These are phyloP conservation scores for Lamprotornis superbus DNA, from an alignment of 2,113 vertebrate species.

Conservation along the genomic window DNA sequence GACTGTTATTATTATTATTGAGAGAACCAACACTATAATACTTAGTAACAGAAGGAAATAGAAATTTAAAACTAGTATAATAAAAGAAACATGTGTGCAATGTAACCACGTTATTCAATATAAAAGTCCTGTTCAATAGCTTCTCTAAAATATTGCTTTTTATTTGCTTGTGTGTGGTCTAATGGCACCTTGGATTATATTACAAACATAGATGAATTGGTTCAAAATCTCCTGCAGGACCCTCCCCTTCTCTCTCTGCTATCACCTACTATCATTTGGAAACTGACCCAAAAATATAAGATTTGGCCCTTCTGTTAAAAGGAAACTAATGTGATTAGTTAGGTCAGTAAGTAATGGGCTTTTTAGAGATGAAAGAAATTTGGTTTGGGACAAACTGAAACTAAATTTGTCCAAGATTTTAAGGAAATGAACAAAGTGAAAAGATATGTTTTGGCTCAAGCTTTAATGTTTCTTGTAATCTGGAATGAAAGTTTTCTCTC, in stretches of 20 bases:
- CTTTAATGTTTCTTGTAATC: background rate
- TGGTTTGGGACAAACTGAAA: background rate
- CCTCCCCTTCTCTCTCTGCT: background rate
- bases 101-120: background rate
- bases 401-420: background rate
- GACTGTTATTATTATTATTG: background rate
- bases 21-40: background rate
- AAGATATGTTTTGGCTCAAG: background rate
- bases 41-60: background rate
- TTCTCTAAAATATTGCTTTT: background rate
- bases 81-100: background rate
- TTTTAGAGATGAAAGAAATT: background rate
- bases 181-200: background rate
- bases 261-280: background rate
- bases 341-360: background rate
- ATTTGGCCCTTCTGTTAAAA: background rate
- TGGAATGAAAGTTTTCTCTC: background rate
- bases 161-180: slow-evolving; percentile 46
- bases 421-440: background rate
- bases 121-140: background rate
- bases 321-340: background rate
- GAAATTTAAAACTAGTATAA: background rate
- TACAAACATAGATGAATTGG: background rate
- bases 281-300: background rate
- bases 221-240: background rate